Conservation (phyloP, 2,888 invertebrate genomes). For the Harpagoxenus sublaevis region DNA sequence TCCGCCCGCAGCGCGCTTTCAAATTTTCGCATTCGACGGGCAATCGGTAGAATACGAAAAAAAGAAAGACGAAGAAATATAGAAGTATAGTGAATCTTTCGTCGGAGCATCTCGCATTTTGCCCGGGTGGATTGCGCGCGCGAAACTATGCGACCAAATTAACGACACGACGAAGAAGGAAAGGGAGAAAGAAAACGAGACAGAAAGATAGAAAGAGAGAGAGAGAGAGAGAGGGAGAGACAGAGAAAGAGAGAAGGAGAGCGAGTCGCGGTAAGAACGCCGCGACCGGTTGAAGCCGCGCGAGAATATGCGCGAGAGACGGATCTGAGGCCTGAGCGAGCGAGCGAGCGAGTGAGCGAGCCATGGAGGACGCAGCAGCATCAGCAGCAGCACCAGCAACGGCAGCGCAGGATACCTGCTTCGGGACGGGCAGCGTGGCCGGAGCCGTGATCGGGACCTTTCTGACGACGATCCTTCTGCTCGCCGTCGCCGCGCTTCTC, state of each 20-base stretch:
- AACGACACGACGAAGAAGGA: constrained; percentile 29
- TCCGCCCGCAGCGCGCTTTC: not conserved
- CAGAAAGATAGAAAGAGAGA: not conserved
- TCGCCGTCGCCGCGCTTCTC: constrained; percentile 88
- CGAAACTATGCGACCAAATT: constrained; percentile 47
- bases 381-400: not conserved
- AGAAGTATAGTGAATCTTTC: not conserved
- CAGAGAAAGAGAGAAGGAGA: constrained; percentile 25
- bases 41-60: not conserved
- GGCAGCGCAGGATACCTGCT: constrained; percentile 86
- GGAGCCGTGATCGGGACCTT: constrained; percentile 91
- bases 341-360: constrained; percentile 53
- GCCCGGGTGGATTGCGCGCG: not conserved
- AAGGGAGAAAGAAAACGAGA: not conserved
- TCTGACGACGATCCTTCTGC: constrained; percentile 89
- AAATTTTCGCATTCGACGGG: not conserved
- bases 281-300: constrained; percentile 50
- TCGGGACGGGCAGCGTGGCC: constrained; percentile 90
- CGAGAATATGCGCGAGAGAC: constrained; percentile 65
- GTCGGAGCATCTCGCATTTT: not conserved
- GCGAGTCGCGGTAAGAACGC: constrained; percentile 43
- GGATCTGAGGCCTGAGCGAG: constrained; percentile 36
- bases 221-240: not conserved
- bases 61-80: not conserved
- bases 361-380: constrained; percentile 71